A percentile compares a stretch with the other conserved stretches of the same genome.
Evolutionary conservation across 2,888 invertebrate genomes (phyloP).

Genomic region (Iphiclides podalirius): DNA sequence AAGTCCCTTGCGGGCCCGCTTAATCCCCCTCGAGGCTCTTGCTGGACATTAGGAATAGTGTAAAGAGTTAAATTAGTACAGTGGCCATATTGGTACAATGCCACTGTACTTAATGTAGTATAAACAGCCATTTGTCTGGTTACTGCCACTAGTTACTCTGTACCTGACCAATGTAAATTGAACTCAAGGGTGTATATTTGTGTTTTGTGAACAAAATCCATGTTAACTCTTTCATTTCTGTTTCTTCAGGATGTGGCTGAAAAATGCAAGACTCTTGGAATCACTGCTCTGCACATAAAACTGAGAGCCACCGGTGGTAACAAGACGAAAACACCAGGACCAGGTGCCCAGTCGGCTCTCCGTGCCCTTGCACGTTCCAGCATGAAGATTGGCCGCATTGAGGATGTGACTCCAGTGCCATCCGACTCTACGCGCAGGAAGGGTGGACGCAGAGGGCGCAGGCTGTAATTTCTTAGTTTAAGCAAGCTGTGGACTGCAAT

Average conservation of each 20-base stretch:
- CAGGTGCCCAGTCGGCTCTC: slow-evolving; percentile 98
- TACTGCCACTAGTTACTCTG: too few species aligned
- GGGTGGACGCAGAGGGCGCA: slow-evolving; percentile 99
- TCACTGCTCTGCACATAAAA: slow-evolving; percentile 98
- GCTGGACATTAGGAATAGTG: too few species aligned
- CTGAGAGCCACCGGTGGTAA: slow-evolving; percentile 99
- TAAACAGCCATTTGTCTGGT: too few species aligned
- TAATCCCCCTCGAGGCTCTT: too few species aligned
- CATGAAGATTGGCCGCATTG: slow-evolving; percentile 99
- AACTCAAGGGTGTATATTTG: too few species aligned
- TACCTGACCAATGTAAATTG: too few species aligned
- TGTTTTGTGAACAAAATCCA: too few species aligned
- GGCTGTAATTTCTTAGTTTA: slow-evolving; percentile 89
- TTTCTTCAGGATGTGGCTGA: slow-evolving; percentile 98
- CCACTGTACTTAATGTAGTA: too few species aligned
- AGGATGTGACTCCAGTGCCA: slow-evolving; percentile 99
- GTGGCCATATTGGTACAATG: too few species aligned
- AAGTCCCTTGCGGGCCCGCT: too few species aligned
- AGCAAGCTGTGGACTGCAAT: slow-evolving; percentile 69
- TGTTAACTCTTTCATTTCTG: too few species aligned
- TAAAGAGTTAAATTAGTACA: too few species aligned
- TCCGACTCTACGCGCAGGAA: slow-evolving; percentile 99
- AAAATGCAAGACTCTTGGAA: slow-evolving; percentile 97
- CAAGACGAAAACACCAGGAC: slow-evolving; percentile 98
- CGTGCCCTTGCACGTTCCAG: slow-evolving; percentile 98